Conservation (phyloP, 2,113 vertebrate species). For the Gymnobelideus leadbeateri region DNA sequence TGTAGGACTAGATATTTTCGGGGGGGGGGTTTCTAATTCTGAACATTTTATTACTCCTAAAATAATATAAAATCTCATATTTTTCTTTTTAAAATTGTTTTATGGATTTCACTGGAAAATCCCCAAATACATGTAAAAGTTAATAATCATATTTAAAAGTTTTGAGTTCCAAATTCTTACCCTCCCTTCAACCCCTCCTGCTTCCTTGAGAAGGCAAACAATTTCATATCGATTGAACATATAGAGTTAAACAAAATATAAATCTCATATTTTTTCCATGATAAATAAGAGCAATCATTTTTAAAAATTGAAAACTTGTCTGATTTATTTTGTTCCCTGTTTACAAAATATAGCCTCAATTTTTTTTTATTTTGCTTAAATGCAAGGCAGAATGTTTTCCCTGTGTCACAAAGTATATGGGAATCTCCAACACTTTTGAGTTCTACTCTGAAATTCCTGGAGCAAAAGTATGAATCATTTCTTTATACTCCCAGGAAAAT, state of each 20-base stretch:
- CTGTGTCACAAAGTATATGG: background rate
- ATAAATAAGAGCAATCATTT: no score
- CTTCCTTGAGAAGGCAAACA: background rate
- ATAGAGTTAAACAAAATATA: background rate
- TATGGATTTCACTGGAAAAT: background rate
- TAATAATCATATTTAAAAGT: background rate
- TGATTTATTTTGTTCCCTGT: no score
- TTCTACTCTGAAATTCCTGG: background rate
- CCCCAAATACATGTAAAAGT: background rate
- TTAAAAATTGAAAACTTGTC: no score
- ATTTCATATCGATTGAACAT: background rate
- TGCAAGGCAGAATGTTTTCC: background rate
- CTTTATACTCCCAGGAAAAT: background rate
- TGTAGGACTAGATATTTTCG: no score
- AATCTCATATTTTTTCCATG: background rate
- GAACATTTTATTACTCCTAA: background rate
- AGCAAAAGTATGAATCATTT: background rate
- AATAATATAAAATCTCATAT: background rate
- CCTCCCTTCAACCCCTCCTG: background rate
- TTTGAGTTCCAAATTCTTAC: background rate
- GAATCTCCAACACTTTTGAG: background rate
- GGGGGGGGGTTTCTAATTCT: background rate
- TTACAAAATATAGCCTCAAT: no score
- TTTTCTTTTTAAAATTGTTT: background rate
- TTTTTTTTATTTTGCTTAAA: background rate